Percentiles rank a stretch among this genome's conserved stretches.
These are phyloP conservation scores for Myocastor coypus DNA, from an alignment of 2,113 vertebrate species.

Conservation along the genomic window DNA sequence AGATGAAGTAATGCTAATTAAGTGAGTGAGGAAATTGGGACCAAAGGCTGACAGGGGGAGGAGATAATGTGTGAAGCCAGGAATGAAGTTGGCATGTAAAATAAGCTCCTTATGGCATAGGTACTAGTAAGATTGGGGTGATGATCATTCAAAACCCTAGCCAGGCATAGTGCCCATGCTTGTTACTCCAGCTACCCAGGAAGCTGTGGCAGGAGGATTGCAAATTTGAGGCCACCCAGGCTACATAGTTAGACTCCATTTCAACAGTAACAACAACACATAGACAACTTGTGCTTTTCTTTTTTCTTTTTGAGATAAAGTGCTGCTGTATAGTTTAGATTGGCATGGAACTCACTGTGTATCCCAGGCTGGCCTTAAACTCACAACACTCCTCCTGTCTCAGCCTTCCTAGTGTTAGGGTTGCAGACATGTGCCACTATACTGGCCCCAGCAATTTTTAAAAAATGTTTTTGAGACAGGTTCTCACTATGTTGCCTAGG, in stretches of 20 bases:
- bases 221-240: not conserved
- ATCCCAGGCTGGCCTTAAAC: not conserved
- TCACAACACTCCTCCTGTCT: not conserved
- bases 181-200: not conserved
- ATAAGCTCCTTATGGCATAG: not conserved
- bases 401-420: not conserved
- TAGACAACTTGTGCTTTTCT: not conserved
- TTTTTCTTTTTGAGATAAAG: not conserved
- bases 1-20: slow-evolving; percentile 45
- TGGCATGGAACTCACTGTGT: not conserved
- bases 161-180: not conserved
- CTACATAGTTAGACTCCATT: not conserved
- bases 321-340: not conserved
- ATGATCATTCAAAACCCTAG: not conserved
- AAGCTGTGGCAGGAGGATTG: not conserved
- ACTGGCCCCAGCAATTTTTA: not conserved
- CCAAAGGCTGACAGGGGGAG: not conserved
- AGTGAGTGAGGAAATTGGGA: not conserved
- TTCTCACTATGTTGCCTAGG: not conserved
- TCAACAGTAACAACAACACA: not conserved
- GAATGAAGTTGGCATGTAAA: not conserved
- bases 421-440: not conserved
- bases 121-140: not conserved
- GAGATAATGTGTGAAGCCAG: not conserved
- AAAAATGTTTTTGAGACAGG: not conserved